phyloP scores from a whole-genome alignment of 2,113 vertebrate species.

The cattle (Bos taurus) region DNA sequence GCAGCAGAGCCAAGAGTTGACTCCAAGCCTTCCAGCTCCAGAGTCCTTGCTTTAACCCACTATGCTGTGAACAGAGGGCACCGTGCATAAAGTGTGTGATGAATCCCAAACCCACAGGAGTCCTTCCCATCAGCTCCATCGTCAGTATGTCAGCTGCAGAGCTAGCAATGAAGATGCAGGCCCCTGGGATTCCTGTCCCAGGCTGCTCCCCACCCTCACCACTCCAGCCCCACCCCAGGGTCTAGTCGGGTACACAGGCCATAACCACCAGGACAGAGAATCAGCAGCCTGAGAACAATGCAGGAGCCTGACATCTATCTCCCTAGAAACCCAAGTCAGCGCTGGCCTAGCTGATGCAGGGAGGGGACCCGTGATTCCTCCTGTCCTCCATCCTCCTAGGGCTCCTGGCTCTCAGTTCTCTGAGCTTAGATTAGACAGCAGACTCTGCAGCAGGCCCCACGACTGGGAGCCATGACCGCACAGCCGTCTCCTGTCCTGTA shows the following conservation, averaged over 20 bases:
- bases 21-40: neutral
- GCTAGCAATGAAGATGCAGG: neutral
- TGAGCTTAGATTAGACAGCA: neutral
- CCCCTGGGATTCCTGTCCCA: neutral
- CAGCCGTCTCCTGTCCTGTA: neutral
- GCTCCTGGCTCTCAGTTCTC: neutral
- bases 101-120: too few relatives aligned
- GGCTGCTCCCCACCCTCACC: too few relatives aligned
- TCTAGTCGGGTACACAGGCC: neutral
- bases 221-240: neutral
- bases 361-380: neutral
- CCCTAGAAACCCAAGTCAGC: neutral
- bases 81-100: rapidly evolving
- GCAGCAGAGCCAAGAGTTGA: neutral
- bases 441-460: rapidly evolving
- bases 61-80: neutral
- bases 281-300: neutral
- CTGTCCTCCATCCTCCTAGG: neutral
- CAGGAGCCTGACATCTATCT: rapidly evolving
- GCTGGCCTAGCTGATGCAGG: neutral
- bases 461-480: neutral
- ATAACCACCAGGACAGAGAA: neutral
- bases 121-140: neutral
- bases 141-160: neutral
- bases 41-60: neutral